Conservation (phyloP, 2,888 invertebrate species). For the Calliopum simillimum region DNA sequence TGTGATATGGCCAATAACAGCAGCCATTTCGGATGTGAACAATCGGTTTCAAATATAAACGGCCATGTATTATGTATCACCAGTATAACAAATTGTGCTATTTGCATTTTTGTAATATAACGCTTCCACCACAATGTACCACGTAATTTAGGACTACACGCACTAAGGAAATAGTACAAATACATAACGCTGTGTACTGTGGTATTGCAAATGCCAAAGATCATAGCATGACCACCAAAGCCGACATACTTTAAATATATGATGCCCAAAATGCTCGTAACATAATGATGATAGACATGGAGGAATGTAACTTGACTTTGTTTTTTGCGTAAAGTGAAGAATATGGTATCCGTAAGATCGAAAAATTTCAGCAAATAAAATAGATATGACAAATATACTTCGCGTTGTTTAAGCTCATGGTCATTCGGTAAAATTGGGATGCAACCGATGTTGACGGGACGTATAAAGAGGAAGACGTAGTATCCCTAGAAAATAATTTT, state of each 20-base stretch:
- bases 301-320: constrained; percentile 28
- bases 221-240: constrained; percentile 8
- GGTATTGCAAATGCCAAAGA: neutral
- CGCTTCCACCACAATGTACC: constrained; percentile 24
- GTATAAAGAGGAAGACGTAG: neutral
- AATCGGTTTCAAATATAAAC: constrained; percentile 18
- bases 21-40: constrained; percentile 9
- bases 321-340: constrained; percentile 32
- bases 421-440: neutral
- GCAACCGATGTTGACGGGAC: constrained; percentile 24
- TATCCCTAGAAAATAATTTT: neutral
- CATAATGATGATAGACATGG: constrained; percentile 29
- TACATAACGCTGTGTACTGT: constrained; percentile 31
- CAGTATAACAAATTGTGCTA: constrained; percentile 19
- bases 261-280: neutral
- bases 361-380: constrained; percentile 20
- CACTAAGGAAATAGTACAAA: constrained; percentile 26
- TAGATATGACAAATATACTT: neutral
- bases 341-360: constrained; percentile 27
- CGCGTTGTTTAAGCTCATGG: neutral
- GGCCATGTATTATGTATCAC: constrained; percentile 27
- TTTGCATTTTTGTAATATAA: constrained; percentile 26
- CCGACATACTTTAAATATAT: constrained; percentile 9
- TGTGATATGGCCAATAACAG: constrained; percentile 12
- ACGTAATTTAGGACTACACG: neutral